Percentiles rank a stretch among this genome's conserved stretches.
Conservation (phyloP, 2,888 invertebrate species). For the Hypselothyrea guttata region DNA sequence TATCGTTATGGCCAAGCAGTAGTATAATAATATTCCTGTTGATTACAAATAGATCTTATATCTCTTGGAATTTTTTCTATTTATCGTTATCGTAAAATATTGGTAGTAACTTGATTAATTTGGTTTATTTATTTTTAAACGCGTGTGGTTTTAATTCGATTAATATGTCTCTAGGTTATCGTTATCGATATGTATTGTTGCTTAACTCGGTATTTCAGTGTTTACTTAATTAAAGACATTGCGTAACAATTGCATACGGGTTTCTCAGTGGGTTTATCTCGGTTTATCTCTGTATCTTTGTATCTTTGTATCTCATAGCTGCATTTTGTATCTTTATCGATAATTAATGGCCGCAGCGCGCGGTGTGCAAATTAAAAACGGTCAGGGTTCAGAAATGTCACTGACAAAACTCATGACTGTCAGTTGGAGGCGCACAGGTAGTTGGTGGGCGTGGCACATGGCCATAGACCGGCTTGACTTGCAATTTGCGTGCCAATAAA, state of each 20-base stretch:
- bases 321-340: constrained; percentile 30
- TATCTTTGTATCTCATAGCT: constrained; percentile 24
- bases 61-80: no score
- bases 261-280: no score
- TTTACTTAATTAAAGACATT: constrained; percentile 51
- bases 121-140: no score
- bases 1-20: no score
- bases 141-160: no score
- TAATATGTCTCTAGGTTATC: no score
- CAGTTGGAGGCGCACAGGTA: neutral
- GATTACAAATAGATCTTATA: no score
- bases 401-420: constrained; percentile 37
- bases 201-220: constrained; percentile 48
- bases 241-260: constrained; percentile 48
- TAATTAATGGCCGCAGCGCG: constrained; percentile 64
- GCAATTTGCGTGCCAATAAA: constrained; percentile 9
- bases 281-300: constrained; percentile 22
- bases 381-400: constrained; percentile 70
- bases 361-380: constrained; percentile 52
- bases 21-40: no score
- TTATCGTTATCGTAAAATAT: no score
- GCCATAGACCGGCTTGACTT: constrained; percentile 33
- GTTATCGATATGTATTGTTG: constrained; percentile 26
- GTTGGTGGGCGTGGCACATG: constrained; percentile 28
- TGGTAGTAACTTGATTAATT: no score